Conservation (phyloP, 2,888 invertebrate species). For the Pandemis heparana region DNA sequence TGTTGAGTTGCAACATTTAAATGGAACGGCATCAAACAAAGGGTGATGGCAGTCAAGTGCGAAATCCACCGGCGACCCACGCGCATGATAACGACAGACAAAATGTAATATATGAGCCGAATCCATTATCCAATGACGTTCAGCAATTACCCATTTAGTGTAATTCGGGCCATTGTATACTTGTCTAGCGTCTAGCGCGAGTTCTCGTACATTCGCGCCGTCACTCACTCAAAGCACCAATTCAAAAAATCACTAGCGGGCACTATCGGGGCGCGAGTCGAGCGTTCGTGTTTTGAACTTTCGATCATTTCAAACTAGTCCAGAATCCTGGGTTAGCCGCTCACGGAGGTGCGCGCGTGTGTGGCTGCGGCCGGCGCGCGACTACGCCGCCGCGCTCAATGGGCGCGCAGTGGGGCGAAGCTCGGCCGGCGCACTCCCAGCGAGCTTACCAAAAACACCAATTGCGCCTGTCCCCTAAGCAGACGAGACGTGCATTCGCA, state of each 20-base stretch:
- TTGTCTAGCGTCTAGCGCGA: slow-evolving; percentile 63
- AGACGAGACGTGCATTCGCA: slow-evolving; percentile 56
- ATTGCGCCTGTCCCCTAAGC: slow-evolving; percentile 73
- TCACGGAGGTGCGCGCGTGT: slow-evolving; percentile 74
- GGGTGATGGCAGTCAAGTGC: slow-evolving; percentile 74
- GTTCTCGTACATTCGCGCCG: slow-evolving; percentile 76
- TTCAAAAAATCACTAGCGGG: slow-evolving; percentile 76
- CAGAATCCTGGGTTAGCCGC: slow-evolving; percentile 64
- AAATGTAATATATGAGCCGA: slow-evolving; percentile 77
- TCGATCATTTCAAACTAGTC: slow-evolving; percentile 71
- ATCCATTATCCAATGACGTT: slow-evolving; percentile 85
- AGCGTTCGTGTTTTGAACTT: slow-evolving; percentile 64
- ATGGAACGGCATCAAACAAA: slow-evolving; percentile 74
- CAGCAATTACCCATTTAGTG: slow-evolving; percentile 85
- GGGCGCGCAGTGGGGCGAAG: slow-evolving; percentile 83
- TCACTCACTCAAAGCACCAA: slow-evolving; percentile 83
- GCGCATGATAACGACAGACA: slow-evolving; percentile 69
- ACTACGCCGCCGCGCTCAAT: slow-evolving; percentile 72
- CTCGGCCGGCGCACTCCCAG: slow-evolving; percentile 77
- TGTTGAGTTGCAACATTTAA: slow-evolving; percentile 71
- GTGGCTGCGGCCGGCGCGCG: slow-evolving; percentile 80
- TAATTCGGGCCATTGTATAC: slow-evolving; percentile 82
- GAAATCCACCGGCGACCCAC: slow-evolving; percentile 76
- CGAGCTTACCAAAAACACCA: slow-evolving; percentile 82
- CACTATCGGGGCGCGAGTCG: slow-evolving; percentile 70